Evolutionary conservation across 2,797 vertebrate genomes (phyloP).

Genomic region (Perdix hodgsoniae): DNA sequence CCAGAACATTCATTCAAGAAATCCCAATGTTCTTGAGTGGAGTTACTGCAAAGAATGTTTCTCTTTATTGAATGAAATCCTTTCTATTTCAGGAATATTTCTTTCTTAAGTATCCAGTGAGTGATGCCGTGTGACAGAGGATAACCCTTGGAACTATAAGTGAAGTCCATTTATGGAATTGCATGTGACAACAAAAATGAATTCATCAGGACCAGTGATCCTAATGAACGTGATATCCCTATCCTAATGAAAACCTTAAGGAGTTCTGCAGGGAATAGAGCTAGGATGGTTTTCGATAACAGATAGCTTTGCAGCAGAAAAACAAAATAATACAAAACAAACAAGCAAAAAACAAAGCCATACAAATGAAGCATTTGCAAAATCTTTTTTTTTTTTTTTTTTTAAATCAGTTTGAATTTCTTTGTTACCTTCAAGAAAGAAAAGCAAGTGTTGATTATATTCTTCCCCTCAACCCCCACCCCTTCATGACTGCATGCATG

Average conservation of each 20-base stretch:
- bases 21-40: fast-evolving
- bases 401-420: neutral
- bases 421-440: conserved; percentile 13
- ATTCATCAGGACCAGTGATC: conserved; percentile 56
- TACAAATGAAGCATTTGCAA: neutral
- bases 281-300: neutral
- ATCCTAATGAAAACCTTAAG: conserved; percentile 68
- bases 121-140: conserved; percentile 33
- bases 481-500: neutral
- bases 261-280: conserved; percentile 37
- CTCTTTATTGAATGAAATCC: neutral
- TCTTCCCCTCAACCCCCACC: neutral
- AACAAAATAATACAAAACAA: neutral
- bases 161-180: conserved; percentile 56
- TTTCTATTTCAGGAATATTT: neutral
- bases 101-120: neutral
- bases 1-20: fast-evolving
- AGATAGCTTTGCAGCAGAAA: neutral
- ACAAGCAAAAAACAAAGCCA: neutral
- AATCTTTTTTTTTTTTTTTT: neutral
- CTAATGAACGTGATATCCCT: conserved; percentile 37
- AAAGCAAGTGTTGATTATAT: neutral
- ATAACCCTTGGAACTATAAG: conserved; percentile 39
- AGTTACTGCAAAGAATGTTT: neutral
- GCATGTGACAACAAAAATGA: conserved; percentile 68